These are phyloP conservation scores for Adelosebastes latens DNA, from an alignment of 2,797 vertebrate genomes.

Conservation along the genomic window DNA sequence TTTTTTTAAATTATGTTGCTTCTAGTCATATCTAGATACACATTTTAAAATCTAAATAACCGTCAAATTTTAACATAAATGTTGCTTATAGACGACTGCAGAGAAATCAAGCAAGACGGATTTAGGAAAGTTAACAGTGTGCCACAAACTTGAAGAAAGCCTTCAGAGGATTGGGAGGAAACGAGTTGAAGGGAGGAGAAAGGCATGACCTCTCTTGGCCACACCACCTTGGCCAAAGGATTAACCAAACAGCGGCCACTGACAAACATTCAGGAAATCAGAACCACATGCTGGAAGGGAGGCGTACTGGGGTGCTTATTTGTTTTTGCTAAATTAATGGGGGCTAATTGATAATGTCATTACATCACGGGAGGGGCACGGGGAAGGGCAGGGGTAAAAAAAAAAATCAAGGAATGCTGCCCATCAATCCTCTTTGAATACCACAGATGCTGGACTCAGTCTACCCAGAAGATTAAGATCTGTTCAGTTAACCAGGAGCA, in stretches of 20 bases:
- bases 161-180: constrained; percentile 60
- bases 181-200: constrained; percentile 63
- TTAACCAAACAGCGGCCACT: constrained; percentile 82
- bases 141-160: constrained; percentile 45
- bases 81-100: not conserved
- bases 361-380: constrained; percentile 78
- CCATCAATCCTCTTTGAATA: constrained; percentile 81
- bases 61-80: constrained; percentile 1
- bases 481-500: constrained; percentile 79
- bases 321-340: constrained; percentile 89
- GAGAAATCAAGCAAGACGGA: constrained; percentile 15
- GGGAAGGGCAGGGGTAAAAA: constrained; percentile 65
- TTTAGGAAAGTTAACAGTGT: constrained; percentile 16
- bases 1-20: not conserved
- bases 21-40: not conserved
- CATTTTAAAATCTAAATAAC: not conserved
- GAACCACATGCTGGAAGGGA: constrained; percentile 83
- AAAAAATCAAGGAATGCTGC: constrained; percentile 77
- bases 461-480: constrained; percentile 77
- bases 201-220: constrained; percentile 76
- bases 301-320: constrained; percentile 81
- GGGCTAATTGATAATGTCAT: constrained; percentile 88
- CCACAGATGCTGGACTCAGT: constrained; percentile 69
- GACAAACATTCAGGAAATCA: constrained; percentile 86
- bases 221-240: constrained; percentile 80